Evolutionary conservation across 2,113 vertebrate genomes (phyloP).

Genomic region (Seriola aureovittata): DNA sequence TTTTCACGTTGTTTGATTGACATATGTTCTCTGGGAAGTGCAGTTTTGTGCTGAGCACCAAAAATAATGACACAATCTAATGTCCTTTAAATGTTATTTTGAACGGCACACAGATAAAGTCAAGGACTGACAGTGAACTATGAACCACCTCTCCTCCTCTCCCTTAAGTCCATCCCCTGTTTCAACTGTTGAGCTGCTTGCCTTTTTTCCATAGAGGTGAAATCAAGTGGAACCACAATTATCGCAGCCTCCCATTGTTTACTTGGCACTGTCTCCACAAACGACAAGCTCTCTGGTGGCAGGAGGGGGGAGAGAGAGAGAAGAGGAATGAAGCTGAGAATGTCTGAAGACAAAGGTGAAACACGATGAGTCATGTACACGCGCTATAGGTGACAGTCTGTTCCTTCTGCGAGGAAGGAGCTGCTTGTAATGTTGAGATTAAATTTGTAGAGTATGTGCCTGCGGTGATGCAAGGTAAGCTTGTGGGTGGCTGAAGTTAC

Average conservation of each 20-base stretch:
- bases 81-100: conserved; percentile 12
- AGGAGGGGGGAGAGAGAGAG: conserved; percentile 1
- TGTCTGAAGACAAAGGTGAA: conserved; percentile 27
- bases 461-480: conserved; percentile 18
- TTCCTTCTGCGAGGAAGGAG: conserved; percentile 31
- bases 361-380: conserved; percentile 24
- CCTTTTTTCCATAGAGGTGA: conserved; percentile 56
- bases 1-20: neutral
- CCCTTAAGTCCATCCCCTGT: conserved; percentile 25
- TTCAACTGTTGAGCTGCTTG: conserved; percentile 31
- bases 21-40: neutral
- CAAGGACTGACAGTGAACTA: neutral
- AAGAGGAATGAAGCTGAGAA: conserved; percentile 8
- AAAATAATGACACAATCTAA: conserved; percentile 1
- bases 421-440: conserved; percentile 41
- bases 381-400: conserved; percentile 30
- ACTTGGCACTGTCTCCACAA: conserved; percentile 53
- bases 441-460: neutral
- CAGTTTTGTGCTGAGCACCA: neutral
- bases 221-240: conserved; percentile 75
- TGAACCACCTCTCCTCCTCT: conserved; percentile 10
- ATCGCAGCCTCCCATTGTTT: conserved; percentile 69
- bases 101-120: neutral
- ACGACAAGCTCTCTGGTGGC: conserved; percentile 40
- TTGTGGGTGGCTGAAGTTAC: conserved; percentile 16